phyloP scores from a whole-genome alignment of 2,797 vertebrate species.

The Rhabdophis nuchalis region DNA sequence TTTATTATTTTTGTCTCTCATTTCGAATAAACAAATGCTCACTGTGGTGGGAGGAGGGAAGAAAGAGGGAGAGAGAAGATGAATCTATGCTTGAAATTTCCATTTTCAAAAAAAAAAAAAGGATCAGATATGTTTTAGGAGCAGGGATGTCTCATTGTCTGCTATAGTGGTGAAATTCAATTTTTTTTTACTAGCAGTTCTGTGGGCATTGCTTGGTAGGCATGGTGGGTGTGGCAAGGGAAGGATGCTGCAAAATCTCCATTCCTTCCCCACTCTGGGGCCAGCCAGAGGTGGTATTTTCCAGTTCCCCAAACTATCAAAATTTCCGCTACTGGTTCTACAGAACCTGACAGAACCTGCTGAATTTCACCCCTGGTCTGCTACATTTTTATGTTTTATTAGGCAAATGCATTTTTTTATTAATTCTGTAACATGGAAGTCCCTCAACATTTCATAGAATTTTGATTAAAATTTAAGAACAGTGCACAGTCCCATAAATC shows the following conservation, averaged over 20 bases:
- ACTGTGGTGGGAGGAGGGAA: background rate
- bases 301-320: too few relatives aligned
- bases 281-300: too few relatives aligned
- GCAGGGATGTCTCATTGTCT: background rate
- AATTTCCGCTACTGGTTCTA: too few relatives aligned
- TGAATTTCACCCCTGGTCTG: background rate
- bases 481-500: background rate
- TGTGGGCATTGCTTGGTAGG: too few relatives aligned
- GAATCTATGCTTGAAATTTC: background rate
- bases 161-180: background rate
- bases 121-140: background rate
- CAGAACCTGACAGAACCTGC: too few relatives aligned
- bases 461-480: conserved; percentile 33
- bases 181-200: too few relatives aligned
- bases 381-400: background rate
- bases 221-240: too few relatives aligned
- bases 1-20: conserved; percentile 2
- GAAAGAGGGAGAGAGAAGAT: background rate
- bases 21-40: conserved; percentile 2
- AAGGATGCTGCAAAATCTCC: too few relatives aligned
- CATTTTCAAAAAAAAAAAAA: conserved; percentile 14
- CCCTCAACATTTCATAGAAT: conserved; percentile 28
- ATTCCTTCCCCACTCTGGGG: too few relatives aligned
- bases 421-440: conserved; percentile 10
- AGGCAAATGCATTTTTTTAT: background rate